Conservation (phyloP, 2,888 invertebrate genomes). For the Euplexia lucipara region DNA sequence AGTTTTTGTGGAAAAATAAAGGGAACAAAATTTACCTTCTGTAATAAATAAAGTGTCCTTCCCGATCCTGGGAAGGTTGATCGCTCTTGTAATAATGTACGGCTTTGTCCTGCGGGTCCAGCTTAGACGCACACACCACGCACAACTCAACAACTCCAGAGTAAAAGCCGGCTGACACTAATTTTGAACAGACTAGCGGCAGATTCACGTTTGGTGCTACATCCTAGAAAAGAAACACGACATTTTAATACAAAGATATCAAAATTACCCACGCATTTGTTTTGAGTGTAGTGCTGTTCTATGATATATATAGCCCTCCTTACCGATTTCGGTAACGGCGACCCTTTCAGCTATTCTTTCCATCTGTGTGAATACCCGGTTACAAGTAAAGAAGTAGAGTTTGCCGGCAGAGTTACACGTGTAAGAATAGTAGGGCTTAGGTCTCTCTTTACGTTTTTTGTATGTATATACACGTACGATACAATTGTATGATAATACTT, state of each 20-base stretch:
- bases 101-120: slow-evolving; percentile 97
- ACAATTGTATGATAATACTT: slow-evolving; percentile 52
- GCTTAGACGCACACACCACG: slow-evolving; percentile 95
- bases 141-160: slow-evolving; percentile 97
- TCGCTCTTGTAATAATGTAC: slow-evolving; percentile 96
- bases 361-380: too few species aligned
- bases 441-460: too few species aligned
- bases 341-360: too few species aligned
- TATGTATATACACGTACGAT: too few species aligned
- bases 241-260: not conserved
- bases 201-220: slow-evolving; percentile 97
- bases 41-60: slow-evolving; percentile 94
- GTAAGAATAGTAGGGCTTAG: too few species aligned
- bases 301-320: too few species aligned
- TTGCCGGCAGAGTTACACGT: too few species aligned
- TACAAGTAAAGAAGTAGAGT: too few species aligned
- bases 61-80: slow-evolving; percentile 95
- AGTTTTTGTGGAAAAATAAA: not conserved
- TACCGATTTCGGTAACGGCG: too few species aligned
- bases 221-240: slow-evolving; percentile 79
- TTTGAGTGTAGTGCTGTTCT: too few species aligned
- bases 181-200: slow-evolving; percentile 95
- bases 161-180: slow-evolving; percentile 95
- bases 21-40: slow-evolving; percentile 87
- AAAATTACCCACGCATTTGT: not conserved